Base-by-base conservation (phyloP, 2,797 vertebrate genomes). In the Brachymystax lenok region DNA sequence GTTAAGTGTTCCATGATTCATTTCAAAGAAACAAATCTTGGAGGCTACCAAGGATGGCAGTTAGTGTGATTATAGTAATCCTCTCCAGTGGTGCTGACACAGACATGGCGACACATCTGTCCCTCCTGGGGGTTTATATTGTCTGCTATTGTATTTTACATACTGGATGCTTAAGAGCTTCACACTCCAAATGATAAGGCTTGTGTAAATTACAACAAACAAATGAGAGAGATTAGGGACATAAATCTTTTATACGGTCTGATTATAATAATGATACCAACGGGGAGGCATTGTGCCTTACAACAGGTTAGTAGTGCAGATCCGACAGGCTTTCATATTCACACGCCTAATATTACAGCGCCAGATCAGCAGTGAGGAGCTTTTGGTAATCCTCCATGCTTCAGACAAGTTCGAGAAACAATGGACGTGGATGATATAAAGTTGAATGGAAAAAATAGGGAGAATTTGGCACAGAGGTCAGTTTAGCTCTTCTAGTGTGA, bases 21-120 rank as follows among this genome's bases (percentile, higher is more conserved):
- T 61, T 35, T 70, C 54, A n/a, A 71, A 24, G 63, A 68, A n/a
- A 24, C 27, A 24, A 13, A 10, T 35, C 2, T 5, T 21, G 8
- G 30, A 24, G 76, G 28, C 30, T 64, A 33, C 69, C 70, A 40
- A 67, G 71, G 61, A 56, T 67, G 46, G 59, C 76, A 67, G 76
- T 73, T 67, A 77, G 50, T 21, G 30, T 68, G 63, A 69, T 30
- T 71, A 46, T 4, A 56, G 63, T 72, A 68, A 73, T 68, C 46
- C 50, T 52, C n/a, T n/a, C 16, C n/a, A 13, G 21, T 21, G 50
- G 17, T 59, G 50, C 30, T 40, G 5, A 69, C 51, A 59, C 24
- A 75, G 27, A 21, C 51, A 64, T 51, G 66, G 64, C 69, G 33
- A 24, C 50, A 63, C 3, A 21, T 67, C 33, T 27, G 40, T 71